Percentiles rank a stretch among this genome's conserved stretches.
Evolutionary conservation across 2,888 invertebrate species (phyloP).

Genomic region (Andrena bucephala): DNA sequence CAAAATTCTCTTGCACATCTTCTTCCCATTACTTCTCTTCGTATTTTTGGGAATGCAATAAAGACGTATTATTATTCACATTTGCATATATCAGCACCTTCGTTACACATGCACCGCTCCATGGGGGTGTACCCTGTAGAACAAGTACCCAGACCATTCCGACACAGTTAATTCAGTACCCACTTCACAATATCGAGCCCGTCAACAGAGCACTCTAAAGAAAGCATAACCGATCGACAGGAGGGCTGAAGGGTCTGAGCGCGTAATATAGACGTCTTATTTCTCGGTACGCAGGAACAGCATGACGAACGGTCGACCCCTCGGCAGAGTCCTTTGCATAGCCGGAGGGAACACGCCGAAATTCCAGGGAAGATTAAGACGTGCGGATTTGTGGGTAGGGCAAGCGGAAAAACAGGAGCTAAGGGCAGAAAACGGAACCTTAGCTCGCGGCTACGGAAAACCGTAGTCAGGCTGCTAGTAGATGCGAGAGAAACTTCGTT

Average conservation of each 20-base stretch:
- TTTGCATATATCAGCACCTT: too few species aligned
- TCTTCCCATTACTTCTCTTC: too few species aligned
- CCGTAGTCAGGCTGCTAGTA: slow-evolving; percentile 62
- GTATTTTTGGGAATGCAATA: too few species aligned
- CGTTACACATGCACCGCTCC: too few species aligned
- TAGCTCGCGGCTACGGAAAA: slow-evolving; percentile 79
- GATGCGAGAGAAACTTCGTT: slow-evolving; percentile 54
- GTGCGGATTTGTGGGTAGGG: slow-evolving; percentile 72
- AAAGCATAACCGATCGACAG: slow-evolving; percentile 34
- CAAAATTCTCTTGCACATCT: too few species aligned
- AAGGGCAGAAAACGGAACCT: slow-evolving; percentile 74
- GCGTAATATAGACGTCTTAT: slow-evolving; percentile 65
- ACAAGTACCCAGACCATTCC: neutral
- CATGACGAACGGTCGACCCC: slow-evolving; percentile 68
- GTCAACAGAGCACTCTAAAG: slow-evolving; percentile 18
- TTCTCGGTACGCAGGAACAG: slow-evolving; percentile 55
- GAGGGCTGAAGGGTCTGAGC: slow-evolving; percentile 6
- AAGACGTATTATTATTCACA: too few species aligned
- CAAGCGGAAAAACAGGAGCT: slow-evolving; percentile 74
- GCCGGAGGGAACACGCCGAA: slow-evolving; percentile 68
- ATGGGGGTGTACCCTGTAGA: too few species aligned
- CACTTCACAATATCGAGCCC: neutral
- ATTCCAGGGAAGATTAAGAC: slow-evolving; percentile 76
- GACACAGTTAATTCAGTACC: slow-evolving; percentile 11
- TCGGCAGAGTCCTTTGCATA: slow-evolving; percentile 71